Percentiles rank a stretch among this genome's conserved stretches.
These are phyloP conservation scores for Marmota flaviventris DNA, from an alignment of 2,113 vertebrate species.

Conservation along the genomic window DNA sequence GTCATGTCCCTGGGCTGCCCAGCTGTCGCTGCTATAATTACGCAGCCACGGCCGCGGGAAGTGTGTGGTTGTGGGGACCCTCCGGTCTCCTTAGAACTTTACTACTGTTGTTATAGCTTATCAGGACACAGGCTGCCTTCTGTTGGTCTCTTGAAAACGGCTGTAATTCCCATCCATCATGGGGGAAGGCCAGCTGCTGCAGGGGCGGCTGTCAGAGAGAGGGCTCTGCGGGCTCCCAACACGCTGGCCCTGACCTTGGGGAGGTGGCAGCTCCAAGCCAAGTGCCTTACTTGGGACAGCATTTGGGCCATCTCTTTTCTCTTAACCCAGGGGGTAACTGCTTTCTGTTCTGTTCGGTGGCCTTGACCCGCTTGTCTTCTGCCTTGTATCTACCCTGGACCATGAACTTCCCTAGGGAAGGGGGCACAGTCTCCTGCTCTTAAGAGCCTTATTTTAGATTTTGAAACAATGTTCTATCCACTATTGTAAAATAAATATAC, in stretches of 20 bases:
- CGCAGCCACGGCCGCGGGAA: conserved; percentile 84
- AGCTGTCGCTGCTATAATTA: conserved; percentile 89
- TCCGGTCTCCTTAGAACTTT: conserved; percentile 89
- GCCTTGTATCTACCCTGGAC: neutral
- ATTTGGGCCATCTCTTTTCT: neutral
- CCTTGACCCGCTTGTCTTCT: neutral
- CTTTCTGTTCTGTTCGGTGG: neutral
- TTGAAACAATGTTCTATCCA: neutral
- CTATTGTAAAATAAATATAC: neutral
- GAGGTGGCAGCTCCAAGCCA: conserved; percentile 73
- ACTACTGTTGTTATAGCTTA: conserved; percentile 89
- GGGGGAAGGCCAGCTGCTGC: conserved; percentile 87
- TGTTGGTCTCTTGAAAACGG: conserved; percentile 90
- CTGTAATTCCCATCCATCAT: conserved; percentile 89
- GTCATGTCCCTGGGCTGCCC: conserved; percentile 87
- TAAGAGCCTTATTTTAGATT: neutral
- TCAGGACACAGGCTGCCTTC: conserved; percentile 89
- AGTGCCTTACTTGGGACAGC: conserved; percentile 59
- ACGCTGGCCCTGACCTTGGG: conserved; percentile 86
- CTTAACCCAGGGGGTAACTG: neutral
- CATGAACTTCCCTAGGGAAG: neutral
- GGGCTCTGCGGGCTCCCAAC: conserved; percentile 59
- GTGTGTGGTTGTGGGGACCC: conserved; percentile 85
- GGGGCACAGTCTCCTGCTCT: neutral
- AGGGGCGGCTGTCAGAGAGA: conserved; percentile 81